Percentiles rank a stretch among this genome's conserved stretches.
phyloP scores from a whole-genome alignment of 1,140 invertebrate genomes.

The Achroia grisella region DNA sequence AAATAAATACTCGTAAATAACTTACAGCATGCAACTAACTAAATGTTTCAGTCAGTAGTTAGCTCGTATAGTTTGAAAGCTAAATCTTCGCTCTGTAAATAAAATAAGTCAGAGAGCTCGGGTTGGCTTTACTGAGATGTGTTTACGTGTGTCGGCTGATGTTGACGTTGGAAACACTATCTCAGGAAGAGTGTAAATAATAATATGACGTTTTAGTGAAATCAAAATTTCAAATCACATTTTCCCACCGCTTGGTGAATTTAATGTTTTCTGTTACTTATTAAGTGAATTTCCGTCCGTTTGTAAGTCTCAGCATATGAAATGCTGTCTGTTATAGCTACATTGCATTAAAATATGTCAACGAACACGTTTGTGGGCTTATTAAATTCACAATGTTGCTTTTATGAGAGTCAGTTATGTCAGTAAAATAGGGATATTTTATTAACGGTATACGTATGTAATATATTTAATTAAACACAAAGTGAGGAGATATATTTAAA shows the following conservation, averaged over 20 bases:
- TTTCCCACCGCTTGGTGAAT: no score
- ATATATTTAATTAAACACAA: no score
- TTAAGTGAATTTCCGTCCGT: no score
- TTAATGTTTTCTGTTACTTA: no score
- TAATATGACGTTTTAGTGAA: slow-evolving; percentile 21
- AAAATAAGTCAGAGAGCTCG: slow-evolving; percentile 40
- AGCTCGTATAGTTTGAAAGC: slow-evolving; percentile 45
- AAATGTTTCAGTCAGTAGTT: slow-evolving; percentile 22
- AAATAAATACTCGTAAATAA: not conserved
- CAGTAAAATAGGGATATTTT: no score
- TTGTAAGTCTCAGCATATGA: no score
- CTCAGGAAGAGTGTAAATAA: slow-evolving; percentile 7
- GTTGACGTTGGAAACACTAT: slow-evolving; percentile 36
- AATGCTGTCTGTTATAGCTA: not conserved
- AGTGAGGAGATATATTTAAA: no score
- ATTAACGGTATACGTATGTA: no score
- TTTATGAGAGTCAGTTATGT: no score
- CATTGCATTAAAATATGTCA: slow-evolving; percentile 8
- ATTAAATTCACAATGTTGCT: not conserved
- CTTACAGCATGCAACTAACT: slow-evolving; percentile 1
- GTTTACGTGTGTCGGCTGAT: slow-evolving; percentile 44
- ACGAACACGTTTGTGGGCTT: not conserved
- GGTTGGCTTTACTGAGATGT: slow-evolving; percentile 42
- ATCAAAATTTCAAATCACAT: slow-evolving; percentile 19
- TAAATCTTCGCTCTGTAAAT: slow-evolving; percentile 45